Percentiles rank a stretch among this genome's conserved stretches.
phyloP scores from a whole-genome alignment of 2,888 invertebrate species.

The Zonitis immaculata region DNA sequence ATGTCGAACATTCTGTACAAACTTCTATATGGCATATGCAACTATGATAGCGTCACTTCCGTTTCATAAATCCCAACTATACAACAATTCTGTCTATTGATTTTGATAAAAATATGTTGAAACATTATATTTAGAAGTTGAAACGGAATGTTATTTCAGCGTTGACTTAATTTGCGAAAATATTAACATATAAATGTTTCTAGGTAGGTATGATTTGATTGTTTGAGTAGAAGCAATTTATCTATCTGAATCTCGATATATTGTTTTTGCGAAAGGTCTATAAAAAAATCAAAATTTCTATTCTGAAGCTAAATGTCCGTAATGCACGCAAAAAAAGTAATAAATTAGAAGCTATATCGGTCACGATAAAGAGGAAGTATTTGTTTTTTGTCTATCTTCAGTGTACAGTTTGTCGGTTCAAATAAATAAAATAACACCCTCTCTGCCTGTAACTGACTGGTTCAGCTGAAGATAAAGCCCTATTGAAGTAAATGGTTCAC shows the following conservation, averaged over 20 bases:
- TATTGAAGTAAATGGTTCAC: constrained; percentile 31
- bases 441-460: constrained; percentile 34
- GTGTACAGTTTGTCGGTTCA: constrained; percentile 15
- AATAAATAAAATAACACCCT: constrained; percentile 22
- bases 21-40: not conserved
- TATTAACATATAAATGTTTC: constrained; percentile 20
- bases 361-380: constrained; percentile 24
- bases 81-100: not conserved
- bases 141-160: too few relatives aligned
- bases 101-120: not conserved
- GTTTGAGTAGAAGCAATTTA: too few relatives aligned
- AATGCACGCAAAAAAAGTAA: constrained; percentile 19
- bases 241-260: too few relatives aligned
- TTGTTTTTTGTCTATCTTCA: constrained; percentile 23
- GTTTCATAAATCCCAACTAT: not conserved
- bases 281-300: too few relatives aligned
- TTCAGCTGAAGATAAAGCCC: constrained; percentile 31
- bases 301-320: not conserved
- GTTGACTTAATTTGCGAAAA: constrained; percentile 12
- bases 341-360: constrained; percentile 22
- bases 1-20: not conserved
- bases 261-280: too few relatives aligned
- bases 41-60: not conserved
- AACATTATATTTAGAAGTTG: not conserved
- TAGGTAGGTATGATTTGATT: too few relatives aligned